phyloP scores from a whole-genome alignment of 2,888 invertebrate species.

The Cataglyphis livida region DNA sequence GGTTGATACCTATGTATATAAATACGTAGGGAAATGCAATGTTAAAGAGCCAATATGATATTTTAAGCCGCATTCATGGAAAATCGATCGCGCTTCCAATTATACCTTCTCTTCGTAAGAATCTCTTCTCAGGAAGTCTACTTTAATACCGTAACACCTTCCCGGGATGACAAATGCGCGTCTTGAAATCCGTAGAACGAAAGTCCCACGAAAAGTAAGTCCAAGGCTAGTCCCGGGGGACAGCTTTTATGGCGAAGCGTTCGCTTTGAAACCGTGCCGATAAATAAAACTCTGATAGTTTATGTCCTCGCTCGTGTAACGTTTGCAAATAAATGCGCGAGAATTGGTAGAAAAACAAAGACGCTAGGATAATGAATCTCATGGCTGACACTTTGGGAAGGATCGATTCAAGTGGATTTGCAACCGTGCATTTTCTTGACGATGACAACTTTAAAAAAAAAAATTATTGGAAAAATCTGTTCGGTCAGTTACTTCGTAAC shows the following conservation, averaged over 20 bases:
- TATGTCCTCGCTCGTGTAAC: not conserved
- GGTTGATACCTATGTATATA: not conserved
- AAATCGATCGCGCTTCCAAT: slow-evolving; percentile 34
- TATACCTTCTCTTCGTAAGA: not conserved
- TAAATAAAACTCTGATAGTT: not conserved
- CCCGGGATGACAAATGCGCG: too few species aligned
- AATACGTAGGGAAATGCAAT: slow-evolving; percentile 4
- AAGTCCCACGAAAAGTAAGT: not conserved
- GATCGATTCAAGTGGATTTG: not conserved
- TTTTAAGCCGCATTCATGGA: not conserved
- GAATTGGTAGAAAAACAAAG: not conserved
- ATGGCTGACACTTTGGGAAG: not conserved
- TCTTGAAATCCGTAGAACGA: not conserved
- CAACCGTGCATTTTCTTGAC: not conserved
- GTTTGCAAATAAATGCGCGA: not conserved
- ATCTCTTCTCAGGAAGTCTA: not conserved
- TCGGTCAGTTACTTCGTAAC: slow-evolving; percentile 8
- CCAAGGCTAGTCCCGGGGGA: not conserved
- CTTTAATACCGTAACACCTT: not conserved
- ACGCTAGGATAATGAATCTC: not conserved
- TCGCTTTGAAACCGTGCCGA: not conserved
- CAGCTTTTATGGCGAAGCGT: not conserved
- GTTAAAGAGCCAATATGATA: slow-evolving; percentile 1
- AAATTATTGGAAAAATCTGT: not conserved
- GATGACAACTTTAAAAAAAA: too few species aligned